Evolutionary conservation across 1,140 invertebrate genomes (phyloP).

Genomic region (Eriosoma lanigerum): DNA sequence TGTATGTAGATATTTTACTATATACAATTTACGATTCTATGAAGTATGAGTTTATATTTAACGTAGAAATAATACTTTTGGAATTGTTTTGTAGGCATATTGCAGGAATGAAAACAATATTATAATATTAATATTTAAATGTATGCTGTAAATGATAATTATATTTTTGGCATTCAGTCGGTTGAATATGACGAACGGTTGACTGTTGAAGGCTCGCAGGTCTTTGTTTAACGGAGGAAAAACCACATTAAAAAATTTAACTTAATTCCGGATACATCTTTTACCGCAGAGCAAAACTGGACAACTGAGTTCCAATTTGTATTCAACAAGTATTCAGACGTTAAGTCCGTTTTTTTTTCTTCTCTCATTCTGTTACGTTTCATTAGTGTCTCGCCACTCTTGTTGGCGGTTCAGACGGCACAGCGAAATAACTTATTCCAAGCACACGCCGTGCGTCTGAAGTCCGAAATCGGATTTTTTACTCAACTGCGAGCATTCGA

Average conservation of each 20-base stretch:
- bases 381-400: slow-evolving; percentile 31
- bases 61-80: too few species aligned
- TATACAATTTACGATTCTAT: background rate
- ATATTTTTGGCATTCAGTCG: too few species aligned
- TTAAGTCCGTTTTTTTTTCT: slow-evolving; percentile 14
- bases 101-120: too few species aligned
- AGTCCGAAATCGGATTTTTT: slow-evolving; percentile 24
- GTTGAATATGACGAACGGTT: too few species aligned
- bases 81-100: too few species aligned
- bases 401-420: background rate
- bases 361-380: background rate
- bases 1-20: background rate
- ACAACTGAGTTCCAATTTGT: slow-evolving; percentile 35
- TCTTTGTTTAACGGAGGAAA: slow-evolving; percentile 11
- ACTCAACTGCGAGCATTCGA: background rate
- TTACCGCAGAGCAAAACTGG: slow-evolving; percentile 16
- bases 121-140: too few species aligned
- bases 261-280: background rate
- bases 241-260: slow-evolving; percentile 16
- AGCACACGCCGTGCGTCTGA: background rate
- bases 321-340: slow-evolving; percentile 49
- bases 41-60: background rate
- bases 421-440: slow-evolving; percentile 28
- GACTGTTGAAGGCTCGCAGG: background rate
- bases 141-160: too few species aligned